phyloP scores from a whole-genome alignment of 1,140 invertebrate species.

The Cyclargus thomasi region DNA sequence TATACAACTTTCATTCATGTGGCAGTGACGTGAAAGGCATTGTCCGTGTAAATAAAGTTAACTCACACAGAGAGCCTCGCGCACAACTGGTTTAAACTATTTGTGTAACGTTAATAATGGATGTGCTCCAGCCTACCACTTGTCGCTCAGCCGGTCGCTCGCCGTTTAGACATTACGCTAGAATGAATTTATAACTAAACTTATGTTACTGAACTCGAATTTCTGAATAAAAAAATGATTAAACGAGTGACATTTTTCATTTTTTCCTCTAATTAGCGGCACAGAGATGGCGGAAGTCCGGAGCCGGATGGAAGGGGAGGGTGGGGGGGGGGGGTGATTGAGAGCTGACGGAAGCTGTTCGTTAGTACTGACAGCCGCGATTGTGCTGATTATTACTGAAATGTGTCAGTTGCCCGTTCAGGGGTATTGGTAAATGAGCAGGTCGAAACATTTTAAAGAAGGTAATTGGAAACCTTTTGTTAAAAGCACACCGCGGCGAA shows the following conservation, averaged over 20 bases:
- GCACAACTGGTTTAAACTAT: too few relatives aligned
- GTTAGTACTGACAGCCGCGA: neutral
- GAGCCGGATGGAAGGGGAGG: neutral
- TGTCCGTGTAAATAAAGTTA: too few relatives aligned
- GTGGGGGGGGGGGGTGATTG: neutral
- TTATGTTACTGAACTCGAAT: conserved; percentile 62
- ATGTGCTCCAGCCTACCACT: too few relatives aligned
- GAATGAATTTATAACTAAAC: conserved; percentile 66
- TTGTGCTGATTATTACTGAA: neutral
- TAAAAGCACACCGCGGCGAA: too few relatives aligned
- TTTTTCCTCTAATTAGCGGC: conserved; percentile 5
- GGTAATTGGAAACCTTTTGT: too few relatives aligned
- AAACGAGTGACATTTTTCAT: neutral
- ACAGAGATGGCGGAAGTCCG: neutral
- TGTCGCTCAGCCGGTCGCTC: conserved; percentile 35
- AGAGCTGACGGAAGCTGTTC: neutral
- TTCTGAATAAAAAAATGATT: conserved; percentile 58
- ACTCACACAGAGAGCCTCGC: too few relatives aligned
- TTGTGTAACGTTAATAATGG: too few relatives aligned
- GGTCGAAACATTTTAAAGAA: too few relatives aligned
- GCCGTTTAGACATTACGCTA: conserved; percentile 64
- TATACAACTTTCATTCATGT: too few relatives aligned
- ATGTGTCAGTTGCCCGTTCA: too few relatives aligned
- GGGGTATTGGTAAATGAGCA: too few relatives aligned
- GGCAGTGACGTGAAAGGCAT: too few relatives aligned